Percentiles rank a stretch among this genome's conserved stretches.
Evolutionary conservation across 2,888 invertebrate genomes (phyloP).

Genomic region (Drosophila conformis): DNA sequence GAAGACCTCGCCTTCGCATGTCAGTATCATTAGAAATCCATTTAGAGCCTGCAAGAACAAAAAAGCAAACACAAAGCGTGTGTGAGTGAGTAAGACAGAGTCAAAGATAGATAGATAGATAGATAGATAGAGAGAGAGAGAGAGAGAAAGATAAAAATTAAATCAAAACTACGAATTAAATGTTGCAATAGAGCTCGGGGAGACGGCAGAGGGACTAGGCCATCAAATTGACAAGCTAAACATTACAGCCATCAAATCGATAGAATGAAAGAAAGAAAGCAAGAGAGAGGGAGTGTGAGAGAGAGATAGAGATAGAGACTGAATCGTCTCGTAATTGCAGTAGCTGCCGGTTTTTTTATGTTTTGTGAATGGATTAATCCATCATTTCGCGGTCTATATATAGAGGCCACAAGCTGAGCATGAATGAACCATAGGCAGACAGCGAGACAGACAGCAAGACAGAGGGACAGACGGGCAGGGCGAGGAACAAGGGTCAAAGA

Average conservation of each 20-base stretch:
- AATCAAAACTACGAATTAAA: constrained; percentile 78
- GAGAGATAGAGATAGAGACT: constrained; percentile 15
- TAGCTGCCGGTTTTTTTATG: constrained; percentile 60
- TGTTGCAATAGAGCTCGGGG: constrained; percentile 27
- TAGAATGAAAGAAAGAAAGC: constrained; percentile 12
- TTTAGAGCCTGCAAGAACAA: constrained; percentile 93
- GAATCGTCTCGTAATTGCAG: constrained; percentile 60
- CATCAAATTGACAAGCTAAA: constrained; percentile 50
- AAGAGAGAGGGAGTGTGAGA: not conserved
- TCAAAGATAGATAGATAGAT: not conserved
- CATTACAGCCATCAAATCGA: constrained; percentile 51
- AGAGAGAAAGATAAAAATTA: constrained; percentile 53
- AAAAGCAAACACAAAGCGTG: constrained; percentile 43
- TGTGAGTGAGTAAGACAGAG: constrained; percentile 1
- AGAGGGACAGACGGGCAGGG: not conserved
- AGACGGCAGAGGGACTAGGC: constrained; percentile 7
- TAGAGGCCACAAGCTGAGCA: constrained; percentile 21
- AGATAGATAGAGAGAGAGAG: not conserved
- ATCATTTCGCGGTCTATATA: constrained; percentile 64
- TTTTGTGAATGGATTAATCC: constrained; percentile 78
- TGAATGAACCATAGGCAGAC: constrained; percentile 50
- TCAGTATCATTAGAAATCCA: constrained; percentile 99
- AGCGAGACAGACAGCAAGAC: not conserved
- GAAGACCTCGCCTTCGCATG: constrained; percentile 99
- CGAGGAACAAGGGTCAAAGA: constrained; percentile 25